phyloP scores from a whole-genome alignment of 1,140 invertebrate species.

The Drosophila funebris region DNA sequence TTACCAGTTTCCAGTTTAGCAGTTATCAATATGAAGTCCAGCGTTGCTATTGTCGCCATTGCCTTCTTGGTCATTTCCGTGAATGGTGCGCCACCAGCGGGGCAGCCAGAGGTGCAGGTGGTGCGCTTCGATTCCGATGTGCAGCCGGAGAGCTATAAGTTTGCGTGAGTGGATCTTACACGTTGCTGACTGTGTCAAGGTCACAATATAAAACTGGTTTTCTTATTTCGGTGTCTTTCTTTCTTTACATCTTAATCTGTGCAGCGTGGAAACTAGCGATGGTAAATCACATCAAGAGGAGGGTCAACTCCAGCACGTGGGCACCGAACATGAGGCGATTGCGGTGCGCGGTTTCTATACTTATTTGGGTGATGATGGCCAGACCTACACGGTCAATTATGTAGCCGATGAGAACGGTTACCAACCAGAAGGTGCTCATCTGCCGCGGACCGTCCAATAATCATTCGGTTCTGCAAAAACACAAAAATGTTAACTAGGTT shows the following conservation, averaged over 20 bases:
- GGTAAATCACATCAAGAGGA: constrained; percentile 87
- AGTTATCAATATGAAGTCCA: constrained; percentile 54
- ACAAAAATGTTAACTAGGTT: constrained; percentile 66
- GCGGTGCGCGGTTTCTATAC: constrained; percentile 86
- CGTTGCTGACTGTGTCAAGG: constrained; percentile 58
- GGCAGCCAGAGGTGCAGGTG: constrained; percentile 55
- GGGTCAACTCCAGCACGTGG: constrained; percentile 86
- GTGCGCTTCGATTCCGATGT: constrained; percentile 66
- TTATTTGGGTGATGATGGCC: constrained; percentile 88
- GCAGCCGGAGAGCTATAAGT: constrained; percentile 70
- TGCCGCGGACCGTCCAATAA: constrained; percentile 79
- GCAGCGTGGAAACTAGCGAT: constrained; percentile 88
- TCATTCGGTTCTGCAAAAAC: not conserved
- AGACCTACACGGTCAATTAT: constrained; percentile 88
- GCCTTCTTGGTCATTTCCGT: constrained; percentile 35
- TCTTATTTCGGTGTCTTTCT: not conserved
- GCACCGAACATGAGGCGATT: constrained; percentile 83
- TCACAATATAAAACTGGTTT: constrained; percentile 50
- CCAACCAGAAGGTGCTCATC: constrained; percentile 87
- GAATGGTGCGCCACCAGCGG: constrained; percentile 46
- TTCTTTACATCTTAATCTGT: constrained; percentile 1
- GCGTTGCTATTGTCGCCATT: constrained; percentile 40
- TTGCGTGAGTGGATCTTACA: constrained; percentile 47
- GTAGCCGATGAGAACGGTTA: constrained; percentile 92
- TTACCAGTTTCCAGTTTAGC: constrained; percentile 1